These are phyloP conservation scores for Harpagifer antarcticus DNA, from an alignment of 2,797 vertebrate species.

Conservation along the genomic window DNA sequence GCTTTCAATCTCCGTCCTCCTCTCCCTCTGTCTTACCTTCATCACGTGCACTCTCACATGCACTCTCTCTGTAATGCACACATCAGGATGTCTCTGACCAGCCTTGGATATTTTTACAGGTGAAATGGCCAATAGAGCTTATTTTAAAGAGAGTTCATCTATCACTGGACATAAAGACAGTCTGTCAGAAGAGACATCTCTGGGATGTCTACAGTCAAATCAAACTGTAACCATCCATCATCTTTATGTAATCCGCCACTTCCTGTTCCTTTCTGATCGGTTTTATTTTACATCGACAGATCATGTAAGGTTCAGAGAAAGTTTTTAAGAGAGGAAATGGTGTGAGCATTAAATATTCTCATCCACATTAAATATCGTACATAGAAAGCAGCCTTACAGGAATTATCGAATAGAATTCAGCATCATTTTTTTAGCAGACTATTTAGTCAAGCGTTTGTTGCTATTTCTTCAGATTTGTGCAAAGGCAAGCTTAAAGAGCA, in stretches of 20 bases:
- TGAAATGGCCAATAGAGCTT: neutral
- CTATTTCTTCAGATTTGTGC: no score
- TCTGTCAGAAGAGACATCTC: no score
- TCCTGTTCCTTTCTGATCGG: neutral
- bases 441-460: no score
- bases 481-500: no score
- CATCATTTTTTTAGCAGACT: no score
- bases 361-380: no score
- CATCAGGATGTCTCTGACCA: neutral
- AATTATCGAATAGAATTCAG: no score
- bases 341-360: no score
- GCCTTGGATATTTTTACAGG: neutral
- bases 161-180: no score
- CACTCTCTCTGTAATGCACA: neutral
- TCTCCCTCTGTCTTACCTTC: neutral
- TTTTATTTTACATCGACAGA: neutral
- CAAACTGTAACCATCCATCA: neutral
- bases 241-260: neutral
- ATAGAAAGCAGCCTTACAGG: neutral
- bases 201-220: neutral
- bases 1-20: conserved; percentile 49
- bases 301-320: neutral
- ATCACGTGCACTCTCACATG: neutral
- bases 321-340: neutral
- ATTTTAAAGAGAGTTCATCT: neutral